Evolutionary conservation across 2,797 vertebrate genomes (phyloP).

Genomic region (Lerista edwardsae): DNA sequence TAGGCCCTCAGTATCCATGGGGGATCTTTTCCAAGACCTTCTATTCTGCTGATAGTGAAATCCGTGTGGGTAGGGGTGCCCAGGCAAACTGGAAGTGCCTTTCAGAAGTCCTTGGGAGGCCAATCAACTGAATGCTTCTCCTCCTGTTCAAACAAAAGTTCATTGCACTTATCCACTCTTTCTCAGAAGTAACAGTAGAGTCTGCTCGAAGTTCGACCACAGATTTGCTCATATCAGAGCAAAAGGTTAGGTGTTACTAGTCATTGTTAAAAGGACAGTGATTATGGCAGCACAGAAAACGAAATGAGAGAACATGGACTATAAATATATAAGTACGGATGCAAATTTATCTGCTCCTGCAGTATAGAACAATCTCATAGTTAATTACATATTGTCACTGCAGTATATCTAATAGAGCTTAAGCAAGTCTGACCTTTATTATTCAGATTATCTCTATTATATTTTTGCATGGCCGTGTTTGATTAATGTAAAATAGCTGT

Average conservation of each 20-base stretch:
- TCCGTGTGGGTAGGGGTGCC: too few relatives aligned
- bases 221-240: not conserved
- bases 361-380: conserved; percentile 21
- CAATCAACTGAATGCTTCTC: not conserved
- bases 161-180: not conserved
- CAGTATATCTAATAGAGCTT: conserved; percentile 52
- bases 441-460: conserved; percentile 69
- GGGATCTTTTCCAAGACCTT: too few relatives aligned
- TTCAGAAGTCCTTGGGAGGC: not conserved
- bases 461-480: conserved; percentile 63
- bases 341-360: not conserved
- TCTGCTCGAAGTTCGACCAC: not conserved
- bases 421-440: conserved; percentile 61
- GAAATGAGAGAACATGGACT: not conserved
- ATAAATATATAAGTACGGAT: conserved; percentile 12
- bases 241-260: not conserved
- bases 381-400: conserved; percentile 49
- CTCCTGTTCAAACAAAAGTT: not conserved
- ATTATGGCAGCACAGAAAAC: not conserved
- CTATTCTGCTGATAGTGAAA: too few relatives aligned
- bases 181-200: not conserved
- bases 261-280: not conserved
- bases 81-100: not conserved
- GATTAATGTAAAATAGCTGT: conserved; percentile 59
- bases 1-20: too few relatives aligned